Base-by-base conservation (phyloP, 2,113 vertebrate species). In the Lynx canadensis region DNA sequence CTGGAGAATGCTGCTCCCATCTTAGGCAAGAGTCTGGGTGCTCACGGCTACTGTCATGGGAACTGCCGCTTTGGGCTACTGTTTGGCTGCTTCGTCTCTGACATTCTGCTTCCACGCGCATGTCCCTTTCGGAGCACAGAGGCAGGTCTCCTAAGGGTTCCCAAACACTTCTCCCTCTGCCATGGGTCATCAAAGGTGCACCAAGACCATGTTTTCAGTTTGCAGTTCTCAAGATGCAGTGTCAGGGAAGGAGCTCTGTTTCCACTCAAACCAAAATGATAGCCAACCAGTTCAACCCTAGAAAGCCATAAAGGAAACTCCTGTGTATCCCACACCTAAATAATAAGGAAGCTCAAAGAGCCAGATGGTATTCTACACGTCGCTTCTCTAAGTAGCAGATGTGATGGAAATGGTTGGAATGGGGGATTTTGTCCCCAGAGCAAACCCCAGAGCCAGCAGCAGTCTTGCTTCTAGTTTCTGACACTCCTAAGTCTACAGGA, bases 231-330 rank as follows among this genome's bases (percentile, higher is more conserved):
- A 86, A 69, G 31, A 86, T 14, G 29, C 89, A 29, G 3, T 3
- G 65, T 69, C 69, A 27, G 45, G 82, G 83, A 31, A 1, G 1
- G 60, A 12, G n/a, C 31, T 81, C 94, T 76, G 89, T 91, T 91
- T 97, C 66, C 81, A 86, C 92, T 93, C 57, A 66, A 63, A 82
- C 48, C 6, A 50, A 91, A 96, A 50, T 69, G 66, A 80, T 38
- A 74, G 4, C 52, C 74, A 66, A 86, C 33, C 79, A 80, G 60
- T 95, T 96, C 97, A 85, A 92, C 76, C 63, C n/a, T 31, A 27
- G 45, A 87, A 50, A 96, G 48, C 92, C 96, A 92, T 79, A 92
- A 45, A 95, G 97, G 82, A 97, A 96, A 66, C 68, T 79, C 27
- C 52, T 95, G 73, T 89, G 91, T 95, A 94, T 79, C 48, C n/a